Conservation (phyloP, 2,113 vertebrate genomes). For the Tichodroma muraria region DNA sequence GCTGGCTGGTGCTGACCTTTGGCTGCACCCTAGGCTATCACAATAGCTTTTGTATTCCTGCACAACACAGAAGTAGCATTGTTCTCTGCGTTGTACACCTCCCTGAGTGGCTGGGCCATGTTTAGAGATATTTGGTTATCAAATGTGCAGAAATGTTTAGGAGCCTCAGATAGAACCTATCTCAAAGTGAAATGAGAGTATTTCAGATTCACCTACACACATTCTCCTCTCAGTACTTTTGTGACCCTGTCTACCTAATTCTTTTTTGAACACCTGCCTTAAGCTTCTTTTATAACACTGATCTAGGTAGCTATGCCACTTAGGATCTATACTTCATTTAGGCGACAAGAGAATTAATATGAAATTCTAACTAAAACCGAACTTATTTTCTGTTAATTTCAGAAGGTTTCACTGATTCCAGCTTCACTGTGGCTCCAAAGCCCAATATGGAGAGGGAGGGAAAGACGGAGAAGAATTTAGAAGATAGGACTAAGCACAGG, state of each 20-base stretch:
- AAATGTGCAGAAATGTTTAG: background rate
- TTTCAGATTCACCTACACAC: background rate
- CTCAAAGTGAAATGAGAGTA: background rate
- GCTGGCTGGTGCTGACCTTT: background rate
- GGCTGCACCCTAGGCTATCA: background rate
- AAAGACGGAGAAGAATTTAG: background rate
- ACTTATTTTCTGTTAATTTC: background rate
- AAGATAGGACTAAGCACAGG: background rate
- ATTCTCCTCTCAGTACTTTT: background rate
- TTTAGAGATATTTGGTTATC: background rate
- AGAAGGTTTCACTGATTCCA: background rate
- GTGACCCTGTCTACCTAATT: background rate
- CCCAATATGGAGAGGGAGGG: background rate
- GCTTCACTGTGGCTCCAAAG: background rate
- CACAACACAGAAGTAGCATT: background rate
- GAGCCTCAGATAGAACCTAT: background rate
- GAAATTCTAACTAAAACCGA: background rate
- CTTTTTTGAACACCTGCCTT: background rate
- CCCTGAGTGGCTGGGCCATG: background rate
- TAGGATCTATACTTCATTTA: background rate
- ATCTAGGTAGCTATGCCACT: background rate
- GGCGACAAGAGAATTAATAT: background rate
- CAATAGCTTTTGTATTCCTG: background rate
- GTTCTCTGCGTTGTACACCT: background rate
- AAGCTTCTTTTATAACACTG: background rate